Percentiles rank a stretch among this genome's conserved stretches.
phyloP scores from a whole-genome alignment of 2,888 invertebrate genomes.

The Drosophila stalkeri region DNA sequence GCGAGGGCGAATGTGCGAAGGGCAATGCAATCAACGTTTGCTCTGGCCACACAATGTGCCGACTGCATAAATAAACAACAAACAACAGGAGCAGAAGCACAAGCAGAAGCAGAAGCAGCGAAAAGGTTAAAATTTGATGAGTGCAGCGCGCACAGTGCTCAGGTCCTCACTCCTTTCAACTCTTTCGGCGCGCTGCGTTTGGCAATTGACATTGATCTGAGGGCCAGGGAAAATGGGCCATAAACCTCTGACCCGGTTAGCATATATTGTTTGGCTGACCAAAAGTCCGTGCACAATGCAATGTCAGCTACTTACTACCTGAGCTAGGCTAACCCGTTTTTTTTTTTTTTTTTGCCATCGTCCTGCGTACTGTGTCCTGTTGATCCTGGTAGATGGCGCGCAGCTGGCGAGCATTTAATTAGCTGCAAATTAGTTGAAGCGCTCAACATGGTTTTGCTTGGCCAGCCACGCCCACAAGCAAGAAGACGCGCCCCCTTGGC shows the following conservation, averaged over 20 bases:
- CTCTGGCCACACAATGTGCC: conserved; percentile 74
- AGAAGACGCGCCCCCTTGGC: conserved; percentile 24
- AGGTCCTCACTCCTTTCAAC: conserved; percentile 62
- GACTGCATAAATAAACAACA: conserved; percentile 73
- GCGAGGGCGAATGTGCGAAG: neutral
- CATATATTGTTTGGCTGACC: conserved; percentile 59
- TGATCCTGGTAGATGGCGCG: conserved; percentile 7
- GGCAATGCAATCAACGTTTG: conserved; percentile 46
- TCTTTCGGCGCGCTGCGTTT: conserved; percentile 28
- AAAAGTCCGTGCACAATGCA: conserved; percentile 23
- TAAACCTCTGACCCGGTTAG: conserved; percentile 62
- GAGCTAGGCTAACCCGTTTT: conserved; percentile 5
- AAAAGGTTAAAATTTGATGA: conserved; percentile 51
- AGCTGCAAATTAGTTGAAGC: conserved; percentile 53
- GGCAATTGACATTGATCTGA: conserved; percentile 47
- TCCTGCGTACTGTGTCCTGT: neutral
- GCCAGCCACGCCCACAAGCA: conserved; percentile 37
- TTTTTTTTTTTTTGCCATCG: neutral
- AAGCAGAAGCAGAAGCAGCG: conserved; percentile 16
- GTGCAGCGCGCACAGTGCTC: conserved; percentile 12
- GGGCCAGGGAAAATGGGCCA: conserved; percentile 38
- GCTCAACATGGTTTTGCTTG: conserved; percentile 24
- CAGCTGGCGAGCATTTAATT: conserved; percentile 63
- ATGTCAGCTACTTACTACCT: conserved; percentile 35
- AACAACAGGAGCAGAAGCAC: conserved; percentile 9